These are phyloP conservation scores for Megalurothrips usitatus DNA, from an alignment of 2,888 invertebrate species.

Conservation along the genomic window DNA sequence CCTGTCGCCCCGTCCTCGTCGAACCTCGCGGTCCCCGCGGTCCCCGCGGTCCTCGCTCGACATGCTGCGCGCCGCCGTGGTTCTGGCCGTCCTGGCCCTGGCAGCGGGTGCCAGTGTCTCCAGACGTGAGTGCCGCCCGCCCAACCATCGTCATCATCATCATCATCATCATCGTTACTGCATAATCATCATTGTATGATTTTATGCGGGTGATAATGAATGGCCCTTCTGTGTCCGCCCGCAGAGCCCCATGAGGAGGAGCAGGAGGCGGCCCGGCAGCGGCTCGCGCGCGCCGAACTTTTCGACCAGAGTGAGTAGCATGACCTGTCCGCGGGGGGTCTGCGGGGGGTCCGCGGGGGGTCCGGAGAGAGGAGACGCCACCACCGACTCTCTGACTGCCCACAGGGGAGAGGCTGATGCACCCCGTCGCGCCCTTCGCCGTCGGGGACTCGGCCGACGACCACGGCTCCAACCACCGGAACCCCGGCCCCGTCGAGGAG, in stretches of 20 bases:
- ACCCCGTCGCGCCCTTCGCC: background rate
- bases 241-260: too few relatives aligned
- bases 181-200: too few relatives aligned
- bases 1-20: too few relatives aligned
- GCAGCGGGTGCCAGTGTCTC: background rate
- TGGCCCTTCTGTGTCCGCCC: too few relatives aligned
- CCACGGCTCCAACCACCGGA: background rate
- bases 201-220: too few relatives aligned
- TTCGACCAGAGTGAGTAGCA: background rate
- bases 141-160: background rate
- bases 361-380: too few relatives aligned
- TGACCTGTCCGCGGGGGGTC: too few relatives aligned
- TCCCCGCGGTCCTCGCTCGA: background rate
- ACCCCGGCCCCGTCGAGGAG: background rate
- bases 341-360: too few relatives aligned
- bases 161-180: too few relatives aligned
- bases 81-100: background rate
- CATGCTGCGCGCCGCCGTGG: background rate
- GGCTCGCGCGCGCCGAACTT: background rate
- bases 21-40: background rate
- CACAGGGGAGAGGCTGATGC: background rate
- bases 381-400: background rate
- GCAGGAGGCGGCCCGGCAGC: too few relatives aligned
- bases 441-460: constrained; percentile 1
- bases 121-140: constrained; percentile 10